Conservation (phyloP, 1,140 invertebrate species). For the Cydia splendana region DNA sequence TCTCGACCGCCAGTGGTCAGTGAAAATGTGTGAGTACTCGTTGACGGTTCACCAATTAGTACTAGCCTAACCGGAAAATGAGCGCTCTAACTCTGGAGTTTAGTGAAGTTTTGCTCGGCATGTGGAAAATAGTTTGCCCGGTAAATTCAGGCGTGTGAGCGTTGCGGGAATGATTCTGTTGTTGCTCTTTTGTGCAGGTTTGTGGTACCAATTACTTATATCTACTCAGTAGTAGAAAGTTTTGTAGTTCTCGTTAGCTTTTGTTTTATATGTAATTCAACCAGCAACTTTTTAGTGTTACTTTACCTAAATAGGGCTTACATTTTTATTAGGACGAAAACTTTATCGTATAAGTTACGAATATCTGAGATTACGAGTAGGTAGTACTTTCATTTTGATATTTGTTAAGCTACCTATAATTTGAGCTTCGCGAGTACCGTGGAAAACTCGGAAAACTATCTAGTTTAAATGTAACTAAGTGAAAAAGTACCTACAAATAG, state of each 20-base stretch:
- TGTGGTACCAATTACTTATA: constrained; percentile 35
- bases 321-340: no score
- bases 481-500: not conserved
- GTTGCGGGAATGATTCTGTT: constrained; percentile 65
- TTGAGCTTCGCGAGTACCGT: not conserved
- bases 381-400: no score
- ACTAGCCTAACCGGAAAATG: constrained; percentile 69
- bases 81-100: constrained; percentile 65
- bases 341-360: no score
- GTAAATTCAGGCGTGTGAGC: constrained; percentile 59
- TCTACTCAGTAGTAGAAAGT: not conserved
- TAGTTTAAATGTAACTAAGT: not conserved
- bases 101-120: constrained; percentile 60
- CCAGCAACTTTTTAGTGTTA: not conserved
- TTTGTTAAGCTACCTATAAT: not conserved
- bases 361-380: no score
- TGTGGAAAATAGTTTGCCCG: constrained; percentile 55
- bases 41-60: constrained; percentile 63
- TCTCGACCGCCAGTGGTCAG: constrained; percentile 58
- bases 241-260: not conserved
- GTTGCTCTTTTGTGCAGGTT: constrained; percentile 67
- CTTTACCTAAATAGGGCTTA: no score
- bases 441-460: not conserved
- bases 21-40: constrained; percentile 73
- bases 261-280: not conserved